Conservation (phyloP, 2,797 vertebrate genomes). For the Crax fasciolata region DNA sequence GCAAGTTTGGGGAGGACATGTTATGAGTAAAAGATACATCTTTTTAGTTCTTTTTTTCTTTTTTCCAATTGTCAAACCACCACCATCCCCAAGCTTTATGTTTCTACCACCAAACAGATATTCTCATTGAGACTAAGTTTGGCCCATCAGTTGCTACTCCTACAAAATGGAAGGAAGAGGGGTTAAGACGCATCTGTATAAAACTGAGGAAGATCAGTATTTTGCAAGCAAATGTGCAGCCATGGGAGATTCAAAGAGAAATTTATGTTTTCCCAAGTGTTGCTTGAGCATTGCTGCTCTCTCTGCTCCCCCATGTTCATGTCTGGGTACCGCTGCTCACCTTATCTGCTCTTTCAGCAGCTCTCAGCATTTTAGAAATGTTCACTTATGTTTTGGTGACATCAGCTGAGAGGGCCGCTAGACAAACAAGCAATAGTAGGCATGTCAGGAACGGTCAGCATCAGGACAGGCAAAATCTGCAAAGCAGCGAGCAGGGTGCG, state of each 20-base stretch:
- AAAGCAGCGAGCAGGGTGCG: accelerated
- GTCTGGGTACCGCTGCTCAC: neutral
- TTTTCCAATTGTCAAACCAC: neutral
- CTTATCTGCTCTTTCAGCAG: slow-evolving; percentile 30
- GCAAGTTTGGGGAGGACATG: neutral
- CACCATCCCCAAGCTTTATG: neutral
- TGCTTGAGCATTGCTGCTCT: neutral
- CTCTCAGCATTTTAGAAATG: neutral
- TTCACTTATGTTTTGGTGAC: neutral
- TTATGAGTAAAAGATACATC: neutral
- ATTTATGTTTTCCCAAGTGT: neutral
- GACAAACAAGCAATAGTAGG: slow-evolving; percentile 36
- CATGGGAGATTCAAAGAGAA: neutral
- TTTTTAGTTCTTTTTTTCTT: neutral
- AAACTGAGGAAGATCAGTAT: neutral
- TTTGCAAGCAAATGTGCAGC: neutral
- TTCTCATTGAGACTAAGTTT: neutral
- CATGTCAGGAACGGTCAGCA: neutral
- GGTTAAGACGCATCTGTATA: neutral
- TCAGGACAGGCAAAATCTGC: slow-evolving; percentile 34
- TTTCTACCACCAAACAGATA: neutral
- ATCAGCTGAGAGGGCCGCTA: slow-evolving; percentile 27
- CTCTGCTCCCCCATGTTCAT: accelerated
- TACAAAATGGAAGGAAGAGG: neutral
- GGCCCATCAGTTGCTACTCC: neutral